These are phyloP conservation scores for Arothron firmamentum DNA, from an alignment of 2,113 vertebrate genomes.

Conservation along the genomic window DNA sequence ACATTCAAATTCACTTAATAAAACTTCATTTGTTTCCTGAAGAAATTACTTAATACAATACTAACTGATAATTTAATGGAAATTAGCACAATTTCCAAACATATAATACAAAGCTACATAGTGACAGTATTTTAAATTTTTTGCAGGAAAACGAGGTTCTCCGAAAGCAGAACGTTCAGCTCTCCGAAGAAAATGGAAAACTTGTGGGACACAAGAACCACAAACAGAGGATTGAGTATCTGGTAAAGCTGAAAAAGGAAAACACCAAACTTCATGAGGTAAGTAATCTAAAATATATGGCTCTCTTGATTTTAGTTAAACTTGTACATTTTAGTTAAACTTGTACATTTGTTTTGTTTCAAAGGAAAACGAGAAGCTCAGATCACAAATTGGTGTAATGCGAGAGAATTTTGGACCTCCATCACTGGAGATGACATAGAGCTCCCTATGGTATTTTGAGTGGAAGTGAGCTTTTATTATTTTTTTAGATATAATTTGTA, in stretches of 20 bases:
- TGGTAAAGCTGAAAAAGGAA: constrained; percentile 93
- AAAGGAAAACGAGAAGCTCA: constrained; percentile 83
- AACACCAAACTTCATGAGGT: constrained; percentile 88
- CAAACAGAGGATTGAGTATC: constrained; percentile 93
- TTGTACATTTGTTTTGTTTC: constrained; percentile 23
- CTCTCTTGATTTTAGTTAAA: background rate
- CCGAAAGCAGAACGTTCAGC: constrained; percentile 80
- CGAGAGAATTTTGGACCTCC: constrained; percentile 31
- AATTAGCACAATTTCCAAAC: too few species aligned
- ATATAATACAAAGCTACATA: too few species aligned
- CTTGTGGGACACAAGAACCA: constrained; percentile 91
- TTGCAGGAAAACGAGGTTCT: constrained; percentile 83
- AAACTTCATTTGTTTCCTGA: too few species aligned
- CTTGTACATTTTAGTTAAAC: background rate
- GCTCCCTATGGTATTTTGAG: constrained; percentile 1
- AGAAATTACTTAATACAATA: too few species aligned
- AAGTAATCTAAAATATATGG: background rate
- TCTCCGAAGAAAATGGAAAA: constrained; percentile 93
- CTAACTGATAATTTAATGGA: too few species aligned
- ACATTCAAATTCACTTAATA: too few species aligned
- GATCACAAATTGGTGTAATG: constrained; percentile 72
- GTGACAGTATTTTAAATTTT: background rate
- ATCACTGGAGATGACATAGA: constrained; percentile 22
- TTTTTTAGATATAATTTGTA: background rate
- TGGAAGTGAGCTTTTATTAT: background rate